Base-by-base conservation (phyloP, 1,140 invertebrate genomes). In the Trichonephila clavata region DNA sequence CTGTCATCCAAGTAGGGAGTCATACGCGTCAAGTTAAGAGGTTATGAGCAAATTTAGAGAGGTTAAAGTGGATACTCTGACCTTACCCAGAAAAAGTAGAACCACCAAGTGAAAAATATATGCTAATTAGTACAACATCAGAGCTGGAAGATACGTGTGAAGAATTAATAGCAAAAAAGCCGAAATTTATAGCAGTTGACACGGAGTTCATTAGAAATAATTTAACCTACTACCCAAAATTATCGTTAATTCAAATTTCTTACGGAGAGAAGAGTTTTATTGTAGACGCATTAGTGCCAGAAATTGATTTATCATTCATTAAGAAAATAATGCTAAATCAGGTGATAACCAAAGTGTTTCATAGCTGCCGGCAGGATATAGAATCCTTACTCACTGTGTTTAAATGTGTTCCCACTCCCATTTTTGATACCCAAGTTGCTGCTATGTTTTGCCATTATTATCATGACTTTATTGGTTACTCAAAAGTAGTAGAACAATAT, bases 261-360 rank as follows among this genome's bases (percentile, higher is more conserved):
- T 81, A 81, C 77, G 77, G 77, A 81, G 77, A 81, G 77, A 81
- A 81, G 77, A 81, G 77, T 81, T 81, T 81, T 81, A 81, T 81
- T 81, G 77, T 81, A 81, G 77, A 81, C 77, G 27, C 77, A 81
- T 81, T 81, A 81, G 77, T 81, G 77, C 77, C 77, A 81, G 77
- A 81, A 81, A 81, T 81, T 81, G 77, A 81, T 81, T 81, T 81
- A 81, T 81, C 77, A 81, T 81, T 81, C 77, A 81, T 81, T 81
- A 81, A 81, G 77, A 81, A 81, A 81, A 81, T 81, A 81, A 81
- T 81, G 77, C 77, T 81, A 81, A 81, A 81, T 81, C 77, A 81
- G 77, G 77, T 20, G 77, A 81, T 81, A 81, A 81, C 77, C 77
- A 81, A 81, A 81, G 77, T 81, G 77, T 81, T 81, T 81, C 77